phyloP scores from a whole-genome alignment of 2,888 invertebrate genomes.

The Acronicta psi region DNA sequence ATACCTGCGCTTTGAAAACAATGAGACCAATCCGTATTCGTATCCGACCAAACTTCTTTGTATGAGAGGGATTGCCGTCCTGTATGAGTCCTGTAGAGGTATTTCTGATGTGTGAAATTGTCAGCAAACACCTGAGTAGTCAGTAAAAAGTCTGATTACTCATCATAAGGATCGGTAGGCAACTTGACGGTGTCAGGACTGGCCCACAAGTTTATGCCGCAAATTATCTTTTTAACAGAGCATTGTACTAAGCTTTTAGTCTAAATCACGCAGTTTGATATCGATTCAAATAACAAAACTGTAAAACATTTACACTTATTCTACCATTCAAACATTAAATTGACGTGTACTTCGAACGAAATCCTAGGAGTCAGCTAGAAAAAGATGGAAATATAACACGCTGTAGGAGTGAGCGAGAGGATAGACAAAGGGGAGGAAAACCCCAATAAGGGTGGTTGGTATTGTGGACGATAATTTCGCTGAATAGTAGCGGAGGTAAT shows the following conservation, averaged over 20 bases:
- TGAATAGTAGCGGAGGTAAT: conserved; percentile 62
- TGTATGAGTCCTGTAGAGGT: too few relatives aligned
- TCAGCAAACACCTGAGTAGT: too few relatives aligned
- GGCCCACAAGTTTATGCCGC: too few relatives aligned
- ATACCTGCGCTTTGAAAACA: too few relatives aligned
- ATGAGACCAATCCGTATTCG: too few relatives aligned
- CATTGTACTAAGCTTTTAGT: background rate
- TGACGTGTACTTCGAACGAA: conserved; percentile 41
- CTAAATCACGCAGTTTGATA: background rate
- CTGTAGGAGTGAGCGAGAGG: conserved; percentile 45
- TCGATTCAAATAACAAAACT: conserved; percentile 13
- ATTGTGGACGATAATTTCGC: conserved; percentile 65
- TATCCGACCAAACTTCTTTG: too few relatives aligned
- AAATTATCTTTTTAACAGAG: too few relatives aligned
- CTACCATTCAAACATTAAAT: conserved; percentile 41
- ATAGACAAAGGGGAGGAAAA: conserved; percentile 56
- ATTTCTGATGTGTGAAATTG: too few relatives aligned
- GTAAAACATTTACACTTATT: conserved; percentile 36
- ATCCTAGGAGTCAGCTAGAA: conserved; percentile 42
- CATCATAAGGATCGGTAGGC: too few relatives aligned
- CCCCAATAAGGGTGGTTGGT: conserved; percentile 62
- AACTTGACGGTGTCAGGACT: too few relatives aligned
- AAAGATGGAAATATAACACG: conserved; percentile 36
- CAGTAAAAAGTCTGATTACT: too few relatives aligned
- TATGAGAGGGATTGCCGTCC: too few relatives aligned